phyloP scores from a whole-genome alignment of 1,140 invertebrate species.

The Mya arenaria region DNA sequence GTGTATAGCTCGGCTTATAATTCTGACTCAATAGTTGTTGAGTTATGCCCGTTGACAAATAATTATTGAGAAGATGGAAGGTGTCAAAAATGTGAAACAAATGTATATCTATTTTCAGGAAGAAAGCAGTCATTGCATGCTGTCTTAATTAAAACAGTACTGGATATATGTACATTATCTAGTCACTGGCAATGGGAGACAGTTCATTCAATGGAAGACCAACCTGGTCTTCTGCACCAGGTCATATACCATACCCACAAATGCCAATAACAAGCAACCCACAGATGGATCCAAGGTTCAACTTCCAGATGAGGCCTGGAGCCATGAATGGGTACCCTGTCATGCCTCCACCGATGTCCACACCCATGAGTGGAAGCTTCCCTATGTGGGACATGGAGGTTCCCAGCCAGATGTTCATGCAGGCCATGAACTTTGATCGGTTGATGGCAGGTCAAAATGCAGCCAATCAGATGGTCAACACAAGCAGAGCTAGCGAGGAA shows the following conservation, averaged over 20 bases:
- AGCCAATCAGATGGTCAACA: not conserved
- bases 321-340: slow-evolving; percentile 24
- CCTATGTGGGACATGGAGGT: slow-evolving; percentile 49
- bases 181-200: not conserved
- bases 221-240: not conserved
- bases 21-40: no score
- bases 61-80: not conserved
- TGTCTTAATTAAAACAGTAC: not conserved
- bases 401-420: slow-evolving; percentile 55
- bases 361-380: slow-evolving; percentile 25
- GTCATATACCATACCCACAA: not conserved
- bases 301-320: slow-evolving; percentile 6
- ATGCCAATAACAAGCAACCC: not conserved
- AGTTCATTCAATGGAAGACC: not conserved
- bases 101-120: not conserved
- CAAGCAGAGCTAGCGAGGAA: not conserved
- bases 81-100: not conserved
- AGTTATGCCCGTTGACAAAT: no score
- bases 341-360: slow-evolving; percentile 4
- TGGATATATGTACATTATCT: not conserved
- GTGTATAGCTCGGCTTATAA: no score
- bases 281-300: slow-evolving; percentile 2
- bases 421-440: slow-evolving; percentile 51
- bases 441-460: slow-evolving; percentile 11
- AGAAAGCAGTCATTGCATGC: not conserved